A percentile compares a stretch with the other conserved stretches of the same genome.
Conservation (phyloP, 2,888 invertebrate genomes). For the Crossocerus cetratus region DNA sequence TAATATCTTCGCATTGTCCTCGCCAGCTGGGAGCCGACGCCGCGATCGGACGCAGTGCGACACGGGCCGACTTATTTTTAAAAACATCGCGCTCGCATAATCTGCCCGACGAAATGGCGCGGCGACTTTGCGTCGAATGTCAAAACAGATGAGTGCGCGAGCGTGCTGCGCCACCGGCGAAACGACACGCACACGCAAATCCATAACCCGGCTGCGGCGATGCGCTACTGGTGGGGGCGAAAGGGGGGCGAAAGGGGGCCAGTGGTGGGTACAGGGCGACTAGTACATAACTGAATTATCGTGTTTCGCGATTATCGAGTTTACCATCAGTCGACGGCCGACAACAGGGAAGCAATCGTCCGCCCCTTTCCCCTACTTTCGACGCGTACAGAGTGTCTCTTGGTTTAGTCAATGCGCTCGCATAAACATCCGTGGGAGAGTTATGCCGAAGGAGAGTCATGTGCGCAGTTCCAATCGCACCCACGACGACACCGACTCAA, state of each 20-base stretch:
- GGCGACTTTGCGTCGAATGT: too few species aligned
- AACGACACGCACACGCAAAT: too few species aligned
- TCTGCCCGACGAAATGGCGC: too few species aligned
- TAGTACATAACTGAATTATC: conserved; percentile 21
- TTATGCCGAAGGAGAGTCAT: background rate
- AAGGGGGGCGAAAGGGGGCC: too few species aligned
- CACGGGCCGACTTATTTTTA: background rate
- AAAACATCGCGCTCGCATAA: background rate
- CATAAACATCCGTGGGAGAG: conserved; percentile 25
- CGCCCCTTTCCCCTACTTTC: too few species aligned
- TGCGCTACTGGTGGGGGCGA: too few species aligned
- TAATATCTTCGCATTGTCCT: too few species aligned
- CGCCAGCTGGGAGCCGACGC: too few species aligned
- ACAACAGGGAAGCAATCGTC: background rate
- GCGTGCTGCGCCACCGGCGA: background rate
- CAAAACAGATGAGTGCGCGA: background rate
- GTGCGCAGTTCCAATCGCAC: background rate
- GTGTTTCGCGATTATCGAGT: conserved; percentile 25
- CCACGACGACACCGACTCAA: too few species aligned
- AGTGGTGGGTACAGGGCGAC: conserved; percentile 23
- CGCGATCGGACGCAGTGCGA: background rate
- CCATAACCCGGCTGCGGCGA: too few species aligned
- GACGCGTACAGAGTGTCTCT: too few species aligned
- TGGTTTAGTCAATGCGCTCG: conserved; percentile 10
- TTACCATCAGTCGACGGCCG: conserved; percentile 18